A percentile compares a stretch with the other conserved stretches of the same genome.
phyloP scores from a whole-genome alignment of 1,140 invertebrate species.

The Venustaconcha ellipsiformis region DNA sequence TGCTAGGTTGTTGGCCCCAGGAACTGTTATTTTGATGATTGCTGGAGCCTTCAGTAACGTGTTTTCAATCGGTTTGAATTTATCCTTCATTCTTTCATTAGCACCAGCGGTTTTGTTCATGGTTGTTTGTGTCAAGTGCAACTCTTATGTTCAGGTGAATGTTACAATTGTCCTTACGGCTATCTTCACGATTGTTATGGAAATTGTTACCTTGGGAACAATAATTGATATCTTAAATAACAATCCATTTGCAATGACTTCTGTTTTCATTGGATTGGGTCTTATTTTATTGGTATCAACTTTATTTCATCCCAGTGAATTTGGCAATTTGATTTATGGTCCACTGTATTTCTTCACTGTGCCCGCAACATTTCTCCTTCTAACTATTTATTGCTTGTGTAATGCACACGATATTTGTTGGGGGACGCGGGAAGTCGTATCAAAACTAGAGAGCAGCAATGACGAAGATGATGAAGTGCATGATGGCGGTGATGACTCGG shows the following conservation, averaged over 20 bases:
- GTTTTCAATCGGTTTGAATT: slow-evolving; percentile 76
- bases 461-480: background rate
- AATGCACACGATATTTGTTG: slow-evolving; percentile 97
- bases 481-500: too few species aligned
- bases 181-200: slow-evolving; percentile 64
- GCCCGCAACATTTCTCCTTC: slow-evolving; percentile 96
- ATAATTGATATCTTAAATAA: slow-evolving; percentile 49
- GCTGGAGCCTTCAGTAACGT: slow-evolving; percentile 93
- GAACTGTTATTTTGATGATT: slow-evolving; percentile 94
- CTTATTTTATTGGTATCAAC: slow-evolving; percentile 95
- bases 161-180: slow-evolving; percentile 75
- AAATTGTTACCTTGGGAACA: slow-evolving; percentile 61
- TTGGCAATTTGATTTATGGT: slow-evolving; percentile 94
- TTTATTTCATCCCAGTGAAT: slow-evolving; percentile 97
- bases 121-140: slow-evolving; percentile 92
- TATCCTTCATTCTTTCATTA: slow-evolving; percentile 51
- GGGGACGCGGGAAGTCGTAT: slow-evolving; percentile 93
- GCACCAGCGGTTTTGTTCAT: slow-evolving; percentile 73
- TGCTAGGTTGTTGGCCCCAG: slow-evolving; percentile 89
- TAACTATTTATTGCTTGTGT: slow-evolving; percentile 97
- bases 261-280: slow-evolving; percentile 91
- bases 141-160: slow-evolving; percentile 91
- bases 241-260: slow-evolving; percentile 79
- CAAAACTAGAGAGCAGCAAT: slow-evolving; percentile 74
- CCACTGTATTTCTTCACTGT: slow-evolving; percentile 95